Percentiles rank a stretch among this genome's conserved stretches.
Conservation (phyloP, 2,888 invertebrate genomes). For the Lasioglossum figueresi region DNA sequence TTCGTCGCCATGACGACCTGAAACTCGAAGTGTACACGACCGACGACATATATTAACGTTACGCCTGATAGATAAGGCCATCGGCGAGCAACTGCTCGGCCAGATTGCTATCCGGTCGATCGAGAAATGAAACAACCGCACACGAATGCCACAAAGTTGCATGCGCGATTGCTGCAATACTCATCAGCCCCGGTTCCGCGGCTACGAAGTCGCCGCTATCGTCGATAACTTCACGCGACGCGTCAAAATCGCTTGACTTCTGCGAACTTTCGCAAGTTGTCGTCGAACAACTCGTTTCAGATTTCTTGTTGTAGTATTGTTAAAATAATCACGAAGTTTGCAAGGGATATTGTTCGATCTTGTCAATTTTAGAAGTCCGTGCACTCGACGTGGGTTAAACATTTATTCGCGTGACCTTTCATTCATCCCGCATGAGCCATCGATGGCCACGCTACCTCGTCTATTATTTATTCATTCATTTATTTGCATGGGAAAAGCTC, state of each 20-base stretch:
- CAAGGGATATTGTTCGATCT: background rate
- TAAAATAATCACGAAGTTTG: no score
- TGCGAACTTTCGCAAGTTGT: background rate
- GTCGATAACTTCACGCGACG: background rate
- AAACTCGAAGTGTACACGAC: constrained; percentile 76
- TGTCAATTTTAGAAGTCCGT: background rate
- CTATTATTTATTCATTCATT: background rate
- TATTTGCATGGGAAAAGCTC: background rate
- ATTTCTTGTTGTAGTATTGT: background rate
- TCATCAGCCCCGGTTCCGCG: background rate
- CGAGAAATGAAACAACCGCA: background rate
- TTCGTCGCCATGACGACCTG: constrained; percentile 77
- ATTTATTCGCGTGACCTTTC: background rate
- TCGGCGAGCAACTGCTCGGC: background rate
- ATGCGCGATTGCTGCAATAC: background rate
- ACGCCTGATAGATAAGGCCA: constrained; percentile 13
- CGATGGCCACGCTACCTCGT: background rate
- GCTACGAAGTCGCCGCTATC: background rate
- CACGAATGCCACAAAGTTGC: constrained; percentile 9
- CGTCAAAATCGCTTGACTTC: background rate
- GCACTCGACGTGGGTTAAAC: background rate
- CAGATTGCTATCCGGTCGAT: constrained; percentile 12
- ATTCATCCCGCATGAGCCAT: background rate
- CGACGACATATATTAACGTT: constrained; percentile 58
- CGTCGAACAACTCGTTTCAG: background rate